Percentiles rank a stretch among this genome's conserved stretches.
Evolutionary conservation across 2,113 vertebrate species (phyloP).

Genomic region (Triplophysa tibetana): DNA sequence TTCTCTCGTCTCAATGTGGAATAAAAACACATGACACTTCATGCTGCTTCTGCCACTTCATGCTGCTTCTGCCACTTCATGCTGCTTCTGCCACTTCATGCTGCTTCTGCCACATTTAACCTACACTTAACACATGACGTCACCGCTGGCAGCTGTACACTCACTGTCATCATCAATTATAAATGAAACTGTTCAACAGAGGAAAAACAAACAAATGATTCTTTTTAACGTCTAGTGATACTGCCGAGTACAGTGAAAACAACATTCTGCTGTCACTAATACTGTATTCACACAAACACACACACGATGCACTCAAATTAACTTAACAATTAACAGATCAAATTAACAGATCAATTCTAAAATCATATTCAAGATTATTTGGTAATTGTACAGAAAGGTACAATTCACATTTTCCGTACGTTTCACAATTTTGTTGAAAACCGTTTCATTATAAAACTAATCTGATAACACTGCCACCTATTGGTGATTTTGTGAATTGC

Average conservation of each 20-base stretch:
- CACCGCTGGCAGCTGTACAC: conserved; percentile 3
- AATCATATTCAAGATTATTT: no score
- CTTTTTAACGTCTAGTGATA: no score
- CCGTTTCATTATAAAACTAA: no score
- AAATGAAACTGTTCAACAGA: neutral
- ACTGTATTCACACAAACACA: no score
- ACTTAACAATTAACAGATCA: no score
- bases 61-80: neutral
- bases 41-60: no score
- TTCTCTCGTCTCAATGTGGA: conserved; percentile 52
- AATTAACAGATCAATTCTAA: no score
- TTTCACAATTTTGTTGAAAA: no score
- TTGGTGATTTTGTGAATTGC: neutral
- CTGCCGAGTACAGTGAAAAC: neutral
- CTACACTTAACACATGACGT: neutral
- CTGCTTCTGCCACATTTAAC: neutral
- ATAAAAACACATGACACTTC: conserved; percentile 42
- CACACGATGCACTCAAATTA: no score
- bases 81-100: neutral
- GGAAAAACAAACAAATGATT: neutral
- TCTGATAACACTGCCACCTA: neutral
- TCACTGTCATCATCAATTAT: neutral
- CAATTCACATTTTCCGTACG: no score
- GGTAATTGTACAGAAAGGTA: no score
- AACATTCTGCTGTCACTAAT: no score